Evolutionary conservation across 1,140 invertebrate genomes (phyloP), one percentile per base, ranked within the genome.

Genomic region (Thalassaphorura encarpata): DNA sequence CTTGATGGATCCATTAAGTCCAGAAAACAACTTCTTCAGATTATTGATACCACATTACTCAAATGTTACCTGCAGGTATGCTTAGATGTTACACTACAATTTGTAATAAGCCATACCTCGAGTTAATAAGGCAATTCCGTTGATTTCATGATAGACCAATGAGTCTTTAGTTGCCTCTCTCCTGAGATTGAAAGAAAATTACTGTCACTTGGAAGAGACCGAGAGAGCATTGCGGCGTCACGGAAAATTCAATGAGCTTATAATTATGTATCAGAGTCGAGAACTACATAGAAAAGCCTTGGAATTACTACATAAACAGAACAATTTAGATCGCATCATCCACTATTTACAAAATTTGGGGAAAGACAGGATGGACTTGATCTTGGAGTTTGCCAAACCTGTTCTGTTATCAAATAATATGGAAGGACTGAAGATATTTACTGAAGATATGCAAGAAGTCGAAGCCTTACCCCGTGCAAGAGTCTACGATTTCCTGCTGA

Each of bases 331-430:
- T 54, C 76, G 81, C 63, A 95, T 89, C 0, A 85, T 97, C 64
- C 79, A 83, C 49, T 99, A 98, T 76, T 76, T 99, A 42, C 93
- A 98, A 68, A 81, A 88, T 68, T 74, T 98, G 52, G 89, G 87
- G 31, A 68, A 74, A 16, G 86, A 94, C 59, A 79, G 97, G 69
- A 79, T 96, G 60, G 83, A 90, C 63, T 71, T 97, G 31, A 95
- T 98, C 66, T 85, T 97, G 63, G 85, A 97, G 70, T 97, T 93
- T 76, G 80, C 91, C n/a, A 83, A 86, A 56, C 95, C 90, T 89
- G 85, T 98, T 41, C 71, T 98, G 19, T 80, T 83, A 58, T 78
- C 84, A 66, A 76, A 88, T 71, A 89, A 91, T 1, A 84, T 89
- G 62, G 87, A 95, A 72, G 94, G 92, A 13, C 71, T 97, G 0